Evolutionary conservation across 2,797 vertebrate species (phyloP), one percentile per base, ranked within the genome.

Genomic region (Discoglossus pictus): DNA sequence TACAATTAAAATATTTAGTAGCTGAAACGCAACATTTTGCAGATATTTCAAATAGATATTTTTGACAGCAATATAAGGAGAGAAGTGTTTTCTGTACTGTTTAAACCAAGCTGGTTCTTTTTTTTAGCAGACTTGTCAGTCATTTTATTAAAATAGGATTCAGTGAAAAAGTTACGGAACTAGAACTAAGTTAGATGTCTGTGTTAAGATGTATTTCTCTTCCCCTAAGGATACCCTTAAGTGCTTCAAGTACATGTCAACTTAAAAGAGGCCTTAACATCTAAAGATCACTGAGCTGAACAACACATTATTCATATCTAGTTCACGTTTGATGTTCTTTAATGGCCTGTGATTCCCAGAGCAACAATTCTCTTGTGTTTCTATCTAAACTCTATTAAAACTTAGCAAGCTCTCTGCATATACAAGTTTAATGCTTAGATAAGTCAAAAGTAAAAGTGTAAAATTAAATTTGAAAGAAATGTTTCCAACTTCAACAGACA

Each of bases 211-310:
- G 20, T 5, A 48, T 61, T 61, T 12, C 21, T 12, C 15, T 63
- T 50, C 36, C 68, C 68, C 60, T 58, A 25, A 63, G 52, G 52
- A 71, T 7, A 9, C 60, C 51, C 59, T 63, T 56, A 71, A 71
- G 60, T 58, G 60, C 68, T 36, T 36, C 51, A 56, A 63, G 36
- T 56, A 56, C 60, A 51, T 64, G 68, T 63, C 68, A 71, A 50
- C 68, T 58, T 58, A 50, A 64, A 71, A 71, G 52, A 64, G 20
- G 38, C 60, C 60, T 71, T 71, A 35, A 71, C 60, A 71, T 71
- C 68, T 71, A 58, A 63, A 51, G 68, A 58, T 64, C 60, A 64
- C 13, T 64, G 60, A 71, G 36, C 43, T 63, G 68, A 71, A 62
- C 52, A 42, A 70, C 51, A 55, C 9, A 15, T 21, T 58, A 17